Base-by-base conservation (phyloP, 2,888 invertebrate species). In the Macaria notata region DNA sequence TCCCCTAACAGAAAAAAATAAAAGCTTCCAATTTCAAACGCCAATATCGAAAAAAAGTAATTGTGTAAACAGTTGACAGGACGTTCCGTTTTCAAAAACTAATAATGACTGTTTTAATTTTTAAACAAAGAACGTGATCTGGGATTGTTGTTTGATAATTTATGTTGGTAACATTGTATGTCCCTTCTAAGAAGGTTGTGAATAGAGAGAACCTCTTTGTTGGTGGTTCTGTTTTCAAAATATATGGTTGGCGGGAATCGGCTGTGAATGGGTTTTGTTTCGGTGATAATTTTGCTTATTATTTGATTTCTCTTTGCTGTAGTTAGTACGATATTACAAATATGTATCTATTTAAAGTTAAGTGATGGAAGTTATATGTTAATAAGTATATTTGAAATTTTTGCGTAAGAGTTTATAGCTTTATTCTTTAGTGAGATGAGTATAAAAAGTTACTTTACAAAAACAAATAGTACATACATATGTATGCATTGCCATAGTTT, bases 181-280 rank as follows among this genome's bases (percentile, higher is more conserved):
- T 72, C 30, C 76, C 75, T 83, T 83, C 83, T 69, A 30, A 72
- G 84, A 82, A 83, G 69, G 65, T 62, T 60, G 64, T 68, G 71
- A 61, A 56, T 61, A 46, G 31, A 46, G 58, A 70, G 72, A 74
- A 72, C 69, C 71, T 71, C 81, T 73, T 71, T 73, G 82, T 73
- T 48, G 83, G 86, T 84, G 71, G 72, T 72, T 72, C 76, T 85
- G 81, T 86, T 86, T 84, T 76, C 70, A 68, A 80, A 84, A 85
- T 78, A 83, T 49, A 78, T 75, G 70, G 60, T 57, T 53, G 36
- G 36, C 4, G n/a, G 8, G 39, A 7, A 6, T 9, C 9, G 19
- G 19, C 49, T 38, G 44, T 54, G 48, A 54, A 54, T 44, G 54
- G 30, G 36, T 46, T 9, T 9, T 46, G 19, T 46, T 6, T 36